These are phyloP conservation scores for Hyperopisus bebe DNA, from an alignment of 2,113 vertebrate species.

Conservation along the genomic window DNA sequence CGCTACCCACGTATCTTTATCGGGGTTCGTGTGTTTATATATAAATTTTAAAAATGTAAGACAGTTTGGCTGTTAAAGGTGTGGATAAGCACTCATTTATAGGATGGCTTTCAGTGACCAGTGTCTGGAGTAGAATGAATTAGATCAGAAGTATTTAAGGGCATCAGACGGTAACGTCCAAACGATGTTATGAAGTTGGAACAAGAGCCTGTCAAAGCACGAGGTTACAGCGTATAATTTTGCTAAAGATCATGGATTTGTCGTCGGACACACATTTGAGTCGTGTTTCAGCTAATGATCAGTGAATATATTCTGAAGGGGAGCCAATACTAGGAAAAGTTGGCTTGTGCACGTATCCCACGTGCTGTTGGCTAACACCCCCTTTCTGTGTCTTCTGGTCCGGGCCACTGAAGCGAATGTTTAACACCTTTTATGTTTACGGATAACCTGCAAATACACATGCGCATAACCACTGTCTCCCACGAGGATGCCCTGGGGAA, in stretches of 20 bases:
- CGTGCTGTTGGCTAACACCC: not conserved
- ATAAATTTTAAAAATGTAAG: not conserved
- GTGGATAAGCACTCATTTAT: not conserved
- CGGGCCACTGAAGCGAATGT: not conserved
- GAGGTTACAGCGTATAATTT: not conserved
- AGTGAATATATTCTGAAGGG: not conserved
- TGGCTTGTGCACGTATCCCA: not conserved
- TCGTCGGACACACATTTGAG: not conserved
- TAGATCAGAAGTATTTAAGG: not conserved
- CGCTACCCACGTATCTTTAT: not conserved
- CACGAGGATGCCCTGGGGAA: not conserved
- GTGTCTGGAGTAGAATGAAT: not conserved
- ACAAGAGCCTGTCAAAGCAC: not conserved
- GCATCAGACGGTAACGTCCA: not conserved
- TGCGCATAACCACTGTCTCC: not conserved
- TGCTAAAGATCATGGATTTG: not conserved
- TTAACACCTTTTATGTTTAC: not conserved
- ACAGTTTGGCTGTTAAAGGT: not conserved
- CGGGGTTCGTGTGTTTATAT: not conserved
- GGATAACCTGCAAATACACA: not conserved
- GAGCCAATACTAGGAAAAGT: not conserved
- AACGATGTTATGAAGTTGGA: not conserved
- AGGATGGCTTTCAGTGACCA: not conserved
- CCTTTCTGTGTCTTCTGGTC: not conserved
- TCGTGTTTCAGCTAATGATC: not conserved